Base-by-base conservation (phyloP, 53 echinoderm and acorn worm species). In the Henricia sp. region DNA sequence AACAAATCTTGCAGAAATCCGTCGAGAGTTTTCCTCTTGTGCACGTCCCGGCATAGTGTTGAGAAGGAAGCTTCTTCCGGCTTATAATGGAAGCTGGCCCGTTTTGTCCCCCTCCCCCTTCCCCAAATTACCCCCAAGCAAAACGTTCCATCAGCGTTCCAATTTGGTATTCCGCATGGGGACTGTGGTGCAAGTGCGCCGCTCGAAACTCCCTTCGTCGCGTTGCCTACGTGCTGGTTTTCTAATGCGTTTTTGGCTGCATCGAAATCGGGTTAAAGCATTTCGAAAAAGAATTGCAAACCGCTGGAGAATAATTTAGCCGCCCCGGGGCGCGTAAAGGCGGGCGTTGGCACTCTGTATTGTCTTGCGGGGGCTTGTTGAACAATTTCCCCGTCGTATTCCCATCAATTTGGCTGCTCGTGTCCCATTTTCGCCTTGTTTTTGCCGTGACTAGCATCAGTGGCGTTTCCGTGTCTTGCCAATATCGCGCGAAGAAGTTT, bases 91-190 rank as follows among this genome's bases (percentile, higher is more conserved):
- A n/a, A n/a, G n/a, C n/a, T n/a, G n/a, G n/a, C n/a, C n/a, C n/a
- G n/a, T n/a, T n/a, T n/a, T n/a, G n/a, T n/a, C n/a, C n/a, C n/a
- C n/a, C n/a, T n/a, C n/a, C n/a, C n/a, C n/a, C n/a, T n/a, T n/a
- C n/a, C n/a, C n/a, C n/a, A n/a, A n/a, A n/a, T n/a, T 23, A 20
- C 76, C 76, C 76, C 40, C 41, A 29, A 59, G 76, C 76, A 19
- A 76, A 76, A 76, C 41, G 76, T 76, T 76, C 76, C 76, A 76
- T 76, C 76, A 76, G 76, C 55, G 37, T 11, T 73, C 55, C 9
- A 10, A 26, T 26, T 50, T 72, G 6, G 26, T 72, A 44, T 64
- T 34, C 64, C 64, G 19, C 19, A 32, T 27, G 64, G 64, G 64
- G n/a, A n/a, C n/a, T n/a, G n/a, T n/a, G n/a, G n/a, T n/a, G n/a